Evolutionary conservation across 2,888 invertebrate species (phyloP).

Genomic region (Neuroscelio doddi): DNA sequence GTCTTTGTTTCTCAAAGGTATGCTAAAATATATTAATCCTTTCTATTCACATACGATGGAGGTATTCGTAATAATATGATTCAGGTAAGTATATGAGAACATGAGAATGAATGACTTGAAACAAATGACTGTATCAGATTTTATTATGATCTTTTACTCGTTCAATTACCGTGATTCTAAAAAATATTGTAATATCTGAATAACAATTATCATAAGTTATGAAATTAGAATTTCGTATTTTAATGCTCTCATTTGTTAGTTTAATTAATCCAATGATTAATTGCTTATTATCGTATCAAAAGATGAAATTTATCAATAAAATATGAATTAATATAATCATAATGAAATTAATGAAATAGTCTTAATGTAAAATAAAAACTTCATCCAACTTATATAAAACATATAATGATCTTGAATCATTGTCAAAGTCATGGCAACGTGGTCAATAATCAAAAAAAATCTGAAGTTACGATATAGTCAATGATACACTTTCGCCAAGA

Average conservation of each 20-base stretch:
- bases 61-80: not conserved
- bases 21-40: not conserved
- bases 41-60: not conserved
- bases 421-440: no score
- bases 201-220: not conserved
- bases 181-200: not conserved
- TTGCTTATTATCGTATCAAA: no score
- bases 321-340: no score
- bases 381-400: no score
- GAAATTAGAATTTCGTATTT: not conserved
- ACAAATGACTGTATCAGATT: not conserved
- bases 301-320: no score
- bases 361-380: no score
- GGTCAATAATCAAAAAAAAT: conserved; percentile 33
- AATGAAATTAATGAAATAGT: no score
- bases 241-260: no score
- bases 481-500: conserved; percentile 49
- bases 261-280: no score
- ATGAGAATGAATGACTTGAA: not conserved
- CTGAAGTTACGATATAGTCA: conserved; percentile 28
- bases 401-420: no score
- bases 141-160: conserved; percentile 2
- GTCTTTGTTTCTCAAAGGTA: no score
- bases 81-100: not conserved
- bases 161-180: not conserved